phyloP scores from a whole-genome alignment of 2,888 invertebrate genomes.

The Acanthopleura granulata region DNA sequence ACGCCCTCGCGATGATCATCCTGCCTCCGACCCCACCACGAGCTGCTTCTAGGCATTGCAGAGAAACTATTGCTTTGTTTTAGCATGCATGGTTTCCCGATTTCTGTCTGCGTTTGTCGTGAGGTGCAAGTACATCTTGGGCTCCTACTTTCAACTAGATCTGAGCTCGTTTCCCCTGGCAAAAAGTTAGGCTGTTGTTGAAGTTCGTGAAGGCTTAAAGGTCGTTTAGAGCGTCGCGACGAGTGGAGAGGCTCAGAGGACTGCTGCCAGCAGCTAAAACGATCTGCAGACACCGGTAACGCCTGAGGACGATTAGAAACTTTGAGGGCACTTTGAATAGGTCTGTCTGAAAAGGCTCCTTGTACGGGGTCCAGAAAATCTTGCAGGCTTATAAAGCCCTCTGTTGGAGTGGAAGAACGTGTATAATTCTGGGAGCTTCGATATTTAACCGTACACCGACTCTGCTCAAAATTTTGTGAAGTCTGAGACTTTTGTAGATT shows the following conservation, averaged over 20 bases:
- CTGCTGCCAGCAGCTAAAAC: background rate
- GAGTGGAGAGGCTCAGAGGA: background rate
- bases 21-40: background rate
- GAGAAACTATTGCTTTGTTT: background rate
- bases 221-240: background rate
- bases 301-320: background rate
- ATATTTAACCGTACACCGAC: too few species aligned
- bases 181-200: background rate
- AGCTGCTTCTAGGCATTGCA: background rate
- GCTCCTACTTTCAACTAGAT: background rate
- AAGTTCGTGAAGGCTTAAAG: background rate
- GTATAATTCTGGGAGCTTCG: too few species aligned
- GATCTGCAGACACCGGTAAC: background rate
- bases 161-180: background rate
- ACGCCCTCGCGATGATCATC: background rate
- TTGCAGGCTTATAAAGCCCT: too few species aligned
- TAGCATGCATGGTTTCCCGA: background rate
- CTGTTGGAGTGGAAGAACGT: too few species aligned
- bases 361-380: too few species aligned
- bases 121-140: background rate
- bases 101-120: constrained; percentile 1
- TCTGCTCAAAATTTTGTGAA: too few species aligned
- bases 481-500: too few species aligned
- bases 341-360: too few species aligned
- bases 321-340: too few species aligned